Evolutionary conservation across 1,140 invertebrate species (phyloP).

Genomic region (Drosophila santomea): DNA sequence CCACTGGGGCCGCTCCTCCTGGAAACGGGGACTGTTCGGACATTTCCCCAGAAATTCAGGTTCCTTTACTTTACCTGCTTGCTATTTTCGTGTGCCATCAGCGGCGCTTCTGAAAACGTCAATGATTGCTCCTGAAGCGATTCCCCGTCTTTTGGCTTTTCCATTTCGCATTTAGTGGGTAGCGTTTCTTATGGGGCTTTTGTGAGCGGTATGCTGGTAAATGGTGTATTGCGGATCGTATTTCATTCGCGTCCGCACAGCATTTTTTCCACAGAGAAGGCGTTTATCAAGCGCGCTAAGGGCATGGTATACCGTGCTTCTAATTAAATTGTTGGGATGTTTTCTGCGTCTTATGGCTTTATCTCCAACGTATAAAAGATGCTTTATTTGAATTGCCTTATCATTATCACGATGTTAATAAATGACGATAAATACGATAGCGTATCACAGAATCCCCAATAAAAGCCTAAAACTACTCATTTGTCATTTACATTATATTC

Average conservation of each 20-base stretch:
- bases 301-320: neutral
- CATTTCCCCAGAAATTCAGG: neutral
- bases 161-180: slow-evolving; percentile 16
- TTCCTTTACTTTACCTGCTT: slow-evolving; percentile 24
- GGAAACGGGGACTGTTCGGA: neutral
- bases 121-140: slow-evolving; percentile 28
- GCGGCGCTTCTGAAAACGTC: slow-evolving; percentile 33
- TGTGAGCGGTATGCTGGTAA: neutral
- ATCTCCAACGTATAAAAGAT: neutral
- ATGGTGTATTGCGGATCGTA: slow-evolving; percentile 10
- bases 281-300: slow-evolving; percentile 15
- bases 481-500: neutral
- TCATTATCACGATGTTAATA: neutral
- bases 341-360: neutral
- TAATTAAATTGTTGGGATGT: neutral
- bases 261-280: neutral
- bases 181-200: slow-evolving; percentile 4
- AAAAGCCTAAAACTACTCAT: neutral
- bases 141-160: slow-evolving; percentile 19
- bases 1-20: slow-evolving; percentile 64
- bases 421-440: neutral
- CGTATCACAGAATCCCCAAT: neutral
- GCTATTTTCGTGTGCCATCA: slow-evolving; percentile 38
- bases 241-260: slow-evolving; percentile 18
- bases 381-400: neutral